These are phyloP conservation scores for Ormyrus nitidulus DNA, from an alignment of 2,888 invertebrate genomes.

Conservation along the genomic window DNA sequence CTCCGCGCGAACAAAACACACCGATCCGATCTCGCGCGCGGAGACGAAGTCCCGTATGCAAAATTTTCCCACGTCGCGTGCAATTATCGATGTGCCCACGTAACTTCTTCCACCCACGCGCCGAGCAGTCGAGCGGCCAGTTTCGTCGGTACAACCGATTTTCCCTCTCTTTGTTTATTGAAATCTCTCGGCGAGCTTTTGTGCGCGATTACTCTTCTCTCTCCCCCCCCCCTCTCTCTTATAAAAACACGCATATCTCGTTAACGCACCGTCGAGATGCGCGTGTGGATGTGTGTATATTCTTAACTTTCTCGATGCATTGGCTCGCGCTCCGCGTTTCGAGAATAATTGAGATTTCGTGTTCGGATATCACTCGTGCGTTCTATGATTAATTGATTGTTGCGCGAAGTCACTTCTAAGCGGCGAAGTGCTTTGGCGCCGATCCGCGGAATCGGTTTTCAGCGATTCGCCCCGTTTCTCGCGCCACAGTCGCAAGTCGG, in stretches of 20 bases:
- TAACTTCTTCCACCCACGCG: slow-evolving; percentile 11
- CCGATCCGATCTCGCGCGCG: neutral
- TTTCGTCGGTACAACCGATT: neutral
- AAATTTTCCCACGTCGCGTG: no score
- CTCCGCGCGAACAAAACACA: no score
- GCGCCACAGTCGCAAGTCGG: no score
- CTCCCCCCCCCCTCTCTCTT: no score
- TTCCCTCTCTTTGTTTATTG: slow-evolving; percentile 4
- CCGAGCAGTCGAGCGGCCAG: neutral
- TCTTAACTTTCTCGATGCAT: no score
- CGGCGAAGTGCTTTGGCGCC: no score
- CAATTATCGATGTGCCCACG: slow-evolving; percentile 11
- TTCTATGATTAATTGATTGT: slow-evolving; percentile 28
- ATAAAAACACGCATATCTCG: slow-evolving; percentile 7
- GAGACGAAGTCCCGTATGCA: no score
- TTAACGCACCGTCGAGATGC: no score
- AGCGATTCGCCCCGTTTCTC: no score
- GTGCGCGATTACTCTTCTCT: slow-evolving; percentile 15
- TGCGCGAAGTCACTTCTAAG: neutral
- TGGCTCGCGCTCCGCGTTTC: neutral
- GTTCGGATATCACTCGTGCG: neutral
- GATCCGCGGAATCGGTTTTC: no score
- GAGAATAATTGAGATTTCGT: slow-evolving; percentile 42
- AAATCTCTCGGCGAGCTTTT: neutral
- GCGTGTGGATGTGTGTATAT: neutral